Evolutionary conservation across 2,797 vertebrate genomes (phyloP).

Genomic region (Eurystomus glaucurus): DNA sequence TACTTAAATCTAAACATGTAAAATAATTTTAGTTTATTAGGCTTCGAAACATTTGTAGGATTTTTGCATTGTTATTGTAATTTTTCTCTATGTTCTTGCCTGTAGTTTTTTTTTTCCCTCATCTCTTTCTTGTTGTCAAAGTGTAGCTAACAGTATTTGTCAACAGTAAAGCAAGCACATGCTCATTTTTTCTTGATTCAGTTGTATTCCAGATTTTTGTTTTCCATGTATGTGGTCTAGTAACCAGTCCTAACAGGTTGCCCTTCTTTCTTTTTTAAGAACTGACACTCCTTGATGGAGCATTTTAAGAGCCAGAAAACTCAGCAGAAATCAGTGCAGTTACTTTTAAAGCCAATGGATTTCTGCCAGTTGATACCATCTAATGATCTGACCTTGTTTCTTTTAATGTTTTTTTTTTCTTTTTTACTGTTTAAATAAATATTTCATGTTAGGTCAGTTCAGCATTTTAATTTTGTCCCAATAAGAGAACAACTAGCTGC

Average conservation of each 20-base stretch:
- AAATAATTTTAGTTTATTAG: background rate
- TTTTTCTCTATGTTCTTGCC: background rate
- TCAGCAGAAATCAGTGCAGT: background rate
- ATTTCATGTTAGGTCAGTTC: background rate
- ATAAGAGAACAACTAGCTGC: background rate
- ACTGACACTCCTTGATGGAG: background rate
- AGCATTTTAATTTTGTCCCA: background rate
- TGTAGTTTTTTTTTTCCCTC: background rate
- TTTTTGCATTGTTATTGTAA: background rate
- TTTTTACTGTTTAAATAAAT: background rate
- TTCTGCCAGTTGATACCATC: background rate
- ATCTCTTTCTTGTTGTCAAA: background rate
- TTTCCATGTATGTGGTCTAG: accelerated
- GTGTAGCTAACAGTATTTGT: background rate
- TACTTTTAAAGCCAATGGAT: background rate
- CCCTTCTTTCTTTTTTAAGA: background rate
- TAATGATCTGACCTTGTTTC: background rate
- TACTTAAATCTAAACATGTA: background rate
- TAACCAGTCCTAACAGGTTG: background rate
- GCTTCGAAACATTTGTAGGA: background rate
- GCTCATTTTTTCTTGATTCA: background rate
- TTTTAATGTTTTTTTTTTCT: background rate
- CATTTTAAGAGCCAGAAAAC: background rate
- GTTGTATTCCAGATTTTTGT: background rate
- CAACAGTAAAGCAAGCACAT: background rate